Base-by-base conservation (phyloP, 2,888 invertebrate species). In the Dicroscelio sp. region DNA sequence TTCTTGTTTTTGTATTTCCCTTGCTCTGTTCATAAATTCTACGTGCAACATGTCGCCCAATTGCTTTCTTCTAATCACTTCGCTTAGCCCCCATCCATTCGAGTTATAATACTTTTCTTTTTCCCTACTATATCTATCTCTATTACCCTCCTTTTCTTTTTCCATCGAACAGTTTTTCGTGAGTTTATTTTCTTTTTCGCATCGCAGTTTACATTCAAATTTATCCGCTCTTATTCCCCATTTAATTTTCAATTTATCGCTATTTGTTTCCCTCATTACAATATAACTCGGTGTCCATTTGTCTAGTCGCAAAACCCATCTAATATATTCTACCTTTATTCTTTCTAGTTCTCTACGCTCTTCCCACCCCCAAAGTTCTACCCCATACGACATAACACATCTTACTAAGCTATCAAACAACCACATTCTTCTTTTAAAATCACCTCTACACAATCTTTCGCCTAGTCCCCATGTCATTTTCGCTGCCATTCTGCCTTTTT, bases 371-470 rank as follows among this genome's bases (percentile, higher is more conserved):
- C 71, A 71, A 12, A 71, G 25, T 30, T 71, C 71, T 12, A 43
- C 71, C 17, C 48, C 71, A 27, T 71, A 71, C 14, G 71, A 2
- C 71, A 71, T 71, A 25, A 43, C 43, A 27, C 71, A 43, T 43
- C 43, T 48, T 12, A 63, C 63, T 20, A 63, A 30, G 30, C 63
- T 14, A 14, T 67, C 27, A 12, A 67, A 67, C 35, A 67, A n/a
- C 71, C 71, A 71, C 38, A 71, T 71, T 71, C 71, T 71, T 14
- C 71, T 38, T 10, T 5, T 5, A 27, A 71, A 38, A 27, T 71
- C 43, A 3, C 71, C 71, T 71, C 43, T 71, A n/a, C 67, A 67
- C n/a, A 20, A 14, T 35, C 67, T 67, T 67, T 67, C 67, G 5
- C 27, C 33, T 25, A 71, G 30, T 12, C 63, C 63, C 63, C 63